phyloP scores from a whole-genome alignment of 1,140 invertebrate genomes.

The Heliconius congener region DNA sequence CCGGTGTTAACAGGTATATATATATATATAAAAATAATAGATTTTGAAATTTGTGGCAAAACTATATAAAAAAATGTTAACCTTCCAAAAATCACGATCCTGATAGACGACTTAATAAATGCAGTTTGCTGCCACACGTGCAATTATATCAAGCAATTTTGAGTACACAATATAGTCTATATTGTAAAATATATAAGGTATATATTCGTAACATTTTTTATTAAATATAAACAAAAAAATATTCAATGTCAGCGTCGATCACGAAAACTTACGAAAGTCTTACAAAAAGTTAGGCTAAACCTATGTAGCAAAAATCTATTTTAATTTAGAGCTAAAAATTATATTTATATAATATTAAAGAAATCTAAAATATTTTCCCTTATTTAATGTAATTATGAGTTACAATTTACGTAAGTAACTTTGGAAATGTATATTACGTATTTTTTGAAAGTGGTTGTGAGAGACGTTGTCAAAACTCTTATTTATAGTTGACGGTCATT shows the following conservation, averaged over 20 bases:
- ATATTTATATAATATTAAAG: background rate
- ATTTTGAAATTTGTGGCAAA: background rate
- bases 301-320: background rate
- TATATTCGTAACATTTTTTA: slow-evolving; percentile 2
- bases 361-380: background rate
- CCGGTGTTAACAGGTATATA: too few species aligned
- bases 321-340: background rate
- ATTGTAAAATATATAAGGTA: slow-evolving; percentile 14
- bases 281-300: background rate
- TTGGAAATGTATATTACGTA: background rate
- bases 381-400: background rate
- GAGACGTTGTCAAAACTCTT: slow-evolving; percentile 46
- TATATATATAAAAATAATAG: background rate
- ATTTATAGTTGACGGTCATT: slow-evolving; percentile 53
- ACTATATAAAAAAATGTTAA: slow-evolving; percentile 46
- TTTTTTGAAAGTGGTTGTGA: slow-evolving; percentile 34
- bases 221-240: slow-evolving; percentile 57
- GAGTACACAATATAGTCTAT: slow-evolving; percentile 11
- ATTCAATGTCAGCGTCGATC: slow-evolving; percentile 59
- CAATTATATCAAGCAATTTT: background rate
- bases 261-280: slow-evolving; percentile 70
- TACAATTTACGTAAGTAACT: background rate
- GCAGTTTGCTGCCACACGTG: slow-evolving; percentile 9
- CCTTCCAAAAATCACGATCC: slow-evolving; percentile 63
- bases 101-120: slow-evolving; percentile 17